Evolutionary conservation across 2,888 invertebrate species (phyloP).

Genomic region (Xylocampa areola): DNA sequence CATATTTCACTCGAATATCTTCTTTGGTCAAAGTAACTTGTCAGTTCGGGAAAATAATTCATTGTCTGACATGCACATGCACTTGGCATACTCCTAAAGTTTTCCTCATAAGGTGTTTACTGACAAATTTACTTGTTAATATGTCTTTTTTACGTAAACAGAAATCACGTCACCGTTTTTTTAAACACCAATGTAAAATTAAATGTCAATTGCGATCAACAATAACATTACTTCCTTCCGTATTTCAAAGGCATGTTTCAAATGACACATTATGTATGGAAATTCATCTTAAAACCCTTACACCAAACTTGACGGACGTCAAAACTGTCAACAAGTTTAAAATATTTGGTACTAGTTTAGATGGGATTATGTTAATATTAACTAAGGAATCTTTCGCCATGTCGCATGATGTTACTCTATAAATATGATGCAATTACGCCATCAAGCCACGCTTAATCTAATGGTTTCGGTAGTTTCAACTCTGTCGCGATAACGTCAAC

Average conservation of each 20-base stretch:
- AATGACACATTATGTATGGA: too few species aligned
- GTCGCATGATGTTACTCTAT: constrained; percentile 54
- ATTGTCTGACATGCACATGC: constrained; percentile 3
- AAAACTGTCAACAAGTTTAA: constrained; percentile 28
- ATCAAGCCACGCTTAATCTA: constrained; percentile 70
- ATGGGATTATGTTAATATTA: constrained; percentile 36
- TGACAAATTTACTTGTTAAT: constrained; percentile 3
- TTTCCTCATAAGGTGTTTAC: background rate
- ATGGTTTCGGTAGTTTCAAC: constrained; percentile 77
- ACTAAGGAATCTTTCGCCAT: constrained; percentile 36
- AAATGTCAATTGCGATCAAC: too few species aligned
- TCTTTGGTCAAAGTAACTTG: constrained; percentile 11
- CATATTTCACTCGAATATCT: constrained; percentile 36
- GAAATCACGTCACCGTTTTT: background rate
- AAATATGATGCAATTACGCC: constrained; percentile 65
- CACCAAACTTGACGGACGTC: constrained; percentile 8
- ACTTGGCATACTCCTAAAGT: background rate
- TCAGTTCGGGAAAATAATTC: constrained; percentile 21
- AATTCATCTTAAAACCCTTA: too few species aligned
- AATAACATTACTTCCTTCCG: too few species aligned
- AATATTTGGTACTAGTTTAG: constrained; percentile 25
- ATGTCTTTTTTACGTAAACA: background rate
- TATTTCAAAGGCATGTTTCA: too few species aligned
- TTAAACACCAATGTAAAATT: too few species aligned
- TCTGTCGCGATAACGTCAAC: constrained; percentile 83